Evolutionary conservation across 1,140 invertebrate species (phyloP).

Genomic region (Bombus waltoni): DNA sequence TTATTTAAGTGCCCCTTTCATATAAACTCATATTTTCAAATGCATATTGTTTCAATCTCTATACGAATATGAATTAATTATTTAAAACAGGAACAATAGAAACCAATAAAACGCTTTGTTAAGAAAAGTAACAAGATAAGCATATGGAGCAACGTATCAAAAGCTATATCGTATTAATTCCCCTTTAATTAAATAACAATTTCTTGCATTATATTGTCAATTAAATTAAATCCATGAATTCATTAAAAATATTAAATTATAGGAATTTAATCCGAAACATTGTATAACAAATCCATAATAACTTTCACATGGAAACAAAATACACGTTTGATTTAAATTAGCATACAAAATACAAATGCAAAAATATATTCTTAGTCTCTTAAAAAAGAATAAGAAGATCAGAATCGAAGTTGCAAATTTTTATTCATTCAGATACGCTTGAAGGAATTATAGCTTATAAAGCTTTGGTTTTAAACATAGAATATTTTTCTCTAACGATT

Average conservation of each 20-base stretch:
- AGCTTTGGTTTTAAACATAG: neutral
- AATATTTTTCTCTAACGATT: neutral
- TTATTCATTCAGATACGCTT: neutral
- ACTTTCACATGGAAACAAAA: neutral
- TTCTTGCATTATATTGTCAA: neutral
- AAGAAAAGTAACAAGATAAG: neutral
- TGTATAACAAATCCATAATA: neutral
- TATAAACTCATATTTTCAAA: neutral
- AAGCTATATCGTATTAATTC: neutral
- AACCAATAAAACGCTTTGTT: neutral
- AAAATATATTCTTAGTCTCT: neutral
- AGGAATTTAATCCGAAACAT: neutral
- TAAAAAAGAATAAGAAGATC: neutral
- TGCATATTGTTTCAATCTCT: neutral
- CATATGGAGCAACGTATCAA: neutral
- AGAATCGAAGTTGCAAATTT: neutral
- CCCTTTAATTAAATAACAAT: neutral
- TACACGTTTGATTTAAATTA: neutral
- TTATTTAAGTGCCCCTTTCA: neutral
- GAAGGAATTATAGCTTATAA: neutral
- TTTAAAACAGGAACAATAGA: neutral
- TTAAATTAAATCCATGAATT: neutral
- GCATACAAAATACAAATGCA: neutral
- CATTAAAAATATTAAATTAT: neutral
- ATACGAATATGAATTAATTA: neutral